These are phyloP conservation scores for Caenorhabditis afra DNA, from an alignment of 2,888 invertebrate genomes.

Conservation along the genomic window DNA sequence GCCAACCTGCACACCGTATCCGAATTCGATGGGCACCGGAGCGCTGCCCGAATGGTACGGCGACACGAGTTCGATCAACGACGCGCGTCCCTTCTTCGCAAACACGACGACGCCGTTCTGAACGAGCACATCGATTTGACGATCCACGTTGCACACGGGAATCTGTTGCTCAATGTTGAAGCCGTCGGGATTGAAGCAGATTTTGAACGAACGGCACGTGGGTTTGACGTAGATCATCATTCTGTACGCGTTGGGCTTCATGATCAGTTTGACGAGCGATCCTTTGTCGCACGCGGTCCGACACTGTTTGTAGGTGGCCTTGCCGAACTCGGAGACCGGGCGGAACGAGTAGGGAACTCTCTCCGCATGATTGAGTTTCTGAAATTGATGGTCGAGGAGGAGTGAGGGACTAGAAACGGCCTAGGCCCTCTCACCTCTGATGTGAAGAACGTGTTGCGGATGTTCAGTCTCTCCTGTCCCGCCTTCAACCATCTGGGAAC, in stretches of 20 bases:
- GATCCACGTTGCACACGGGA: conserved; percentile 1
- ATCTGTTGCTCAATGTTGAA: neutral
- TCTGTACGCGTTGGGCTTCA: neutral
- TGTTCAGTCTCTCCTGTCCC: neutral
- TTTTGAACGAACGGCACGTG: conserved; percentile 15
- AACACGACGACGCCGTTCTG: conserved; percentile 19
- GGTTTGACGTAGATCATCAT: conserved; percentile 15
- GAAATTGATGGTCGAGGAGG: neutral
- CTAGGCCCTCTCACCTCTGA: conserved; percentile 15
- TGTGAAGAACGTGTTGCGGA: neutral
- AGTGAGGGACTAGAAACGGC: neutral
- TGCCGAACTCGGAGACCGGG: no score
- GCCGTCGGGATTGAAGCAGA: conserved; percentile 2
- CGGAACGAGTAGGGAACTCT: conserved; percentile 15
- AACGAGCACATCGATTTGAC: conserved; percentile 20
- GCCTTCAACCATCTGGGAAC: conserved; percentile 32
- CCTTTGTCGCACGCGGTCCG: conserved; percentile 20
- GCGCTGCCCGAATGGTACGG: neutral
- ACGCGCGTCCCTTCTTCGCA: conserved; percentile 23
- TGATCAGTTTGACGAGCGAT: conserved; percentile 13
- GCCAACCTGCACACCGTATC: conserved; percentile 8
- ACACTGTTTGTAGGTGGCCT: neutral
- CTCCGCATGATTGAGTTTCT: conserved; percentile 16
- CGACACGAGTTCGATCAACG: conserved; percentile 23
- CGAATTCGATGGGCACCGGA: conserved; percentile 22